Conservation (phyloP, 2,888 invertebrate genomes). For the Hyposoter didymator region DNA sequence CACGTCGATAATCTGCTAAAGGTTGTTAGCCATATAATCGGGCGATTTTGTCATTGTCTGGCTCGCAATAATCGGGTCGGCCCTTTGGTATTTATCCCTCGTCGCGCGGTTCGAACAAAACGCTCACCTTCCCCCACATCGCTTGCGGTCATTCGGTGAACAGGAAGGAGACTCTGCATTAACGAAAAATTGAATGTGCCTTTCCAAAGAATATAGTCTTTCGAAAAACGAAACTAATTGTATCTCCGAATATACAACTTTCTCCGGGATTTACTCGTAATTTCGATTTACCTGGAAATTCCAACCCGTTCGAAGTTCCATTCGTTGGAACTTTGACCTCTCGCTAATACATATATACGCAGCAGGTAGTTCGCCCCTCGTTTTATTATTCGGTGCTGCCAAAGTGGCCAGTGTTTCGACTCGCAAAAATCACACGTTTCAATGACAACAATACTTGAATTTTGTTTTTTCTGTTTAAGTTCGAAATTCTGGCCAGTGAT, state of each 20-base stretch:
- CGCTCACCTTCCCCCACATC: background rate
- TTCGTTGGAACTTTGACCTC: background rate
- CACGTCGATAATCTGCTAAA: constrained; percentile 1
- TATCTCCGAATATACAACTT: background rate
- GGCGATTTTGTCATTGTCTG: background rate
- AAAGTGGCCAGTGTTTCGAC: background rate
- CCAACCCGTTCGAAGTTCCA: background rate
- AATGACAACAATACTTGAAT: background rate
- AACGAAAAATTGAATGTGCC: background rate
- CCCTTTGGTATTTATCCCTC: background rate
- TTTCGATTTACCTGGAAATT: constrained; percentile 14
- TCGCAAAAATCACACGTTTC: background rate
- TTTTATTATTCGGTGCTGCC: background rate
- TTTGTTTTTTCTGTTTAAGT: background rate
- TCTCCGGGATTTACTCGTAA: background rate
- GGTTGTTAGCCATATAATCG: background rate
- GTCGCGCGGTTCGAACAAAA: background rate
- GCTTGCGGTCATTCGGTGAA: background rate
- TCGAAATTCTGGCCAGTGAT: background rate
- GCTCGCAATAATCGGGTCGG: background rate
- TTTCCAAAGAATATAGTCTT: background rate
- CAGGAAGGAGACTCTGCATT: background rate
- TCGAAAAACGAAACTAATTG: background rate
- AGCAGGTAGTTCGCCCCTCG: constrained; percentile 3
- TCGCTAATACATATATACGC: background rate